Evolutionary conservation across 2,113 vertebrate species (phyloP).

Genomic region (Urocitellus parryii): DNA sequence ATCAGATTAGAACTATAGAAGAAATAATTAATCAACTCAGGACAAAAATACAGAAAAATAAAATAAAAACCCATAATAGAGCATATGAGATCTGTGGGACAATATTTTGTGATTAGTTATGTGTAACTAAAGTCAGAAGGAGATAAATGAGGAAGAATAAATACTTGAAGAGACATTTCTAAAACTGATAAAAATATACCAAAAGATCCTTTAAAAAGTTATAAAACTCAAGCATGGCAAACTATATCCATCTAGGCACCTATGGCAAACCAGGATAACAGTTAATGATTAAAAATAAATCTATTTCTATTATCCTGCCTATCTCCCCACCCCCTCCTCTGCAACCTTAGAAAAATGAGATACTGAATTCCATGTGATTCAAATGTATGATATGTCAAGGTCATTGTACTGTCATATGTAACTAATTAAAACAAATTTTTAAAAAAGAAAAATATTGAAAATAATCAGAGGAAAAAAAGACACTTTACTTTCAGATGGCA

Average conservation of each 20-base stretch:
- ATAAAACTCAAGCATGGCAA: background rate
- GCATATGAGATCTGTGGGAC: background rate
- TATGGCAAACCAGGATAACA: background rate
- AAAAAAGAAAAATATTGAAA: background rate
- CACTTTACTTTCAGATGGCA: background rate
- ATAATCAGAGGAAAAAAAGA: background rate
- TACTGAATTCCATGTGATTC: no score
- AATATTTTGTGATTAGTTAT: background rate
- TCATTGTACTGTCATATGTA: no score
- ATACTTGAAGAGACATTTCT: background rate
- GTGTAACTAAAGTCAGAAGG: background rate
- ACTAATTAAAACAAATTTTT: no score
- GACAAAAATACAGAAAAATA: background rate
- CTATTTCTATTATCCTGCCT: no score
- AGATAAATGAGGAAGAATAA: background rate
- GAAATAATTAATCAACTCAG: background rate
- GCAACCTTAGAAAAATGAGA: no score
- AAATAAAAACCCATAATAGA: background rate
- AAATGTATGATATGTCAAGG: no score
- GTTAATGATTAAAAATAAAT: background rate
- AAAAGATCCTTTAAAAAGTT: no score
- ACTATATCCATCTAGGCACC: background rate
- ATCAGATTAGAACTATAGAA: background rate
- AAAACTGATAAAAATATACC: background rate
- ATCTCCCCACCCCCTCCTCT: no score